Evolutionary conservation across 1,140 invertebrate species (phyloP), one percentile per base, ranked within the genome.

Genomic region (Lysiphlebus fabarum): DNA sequence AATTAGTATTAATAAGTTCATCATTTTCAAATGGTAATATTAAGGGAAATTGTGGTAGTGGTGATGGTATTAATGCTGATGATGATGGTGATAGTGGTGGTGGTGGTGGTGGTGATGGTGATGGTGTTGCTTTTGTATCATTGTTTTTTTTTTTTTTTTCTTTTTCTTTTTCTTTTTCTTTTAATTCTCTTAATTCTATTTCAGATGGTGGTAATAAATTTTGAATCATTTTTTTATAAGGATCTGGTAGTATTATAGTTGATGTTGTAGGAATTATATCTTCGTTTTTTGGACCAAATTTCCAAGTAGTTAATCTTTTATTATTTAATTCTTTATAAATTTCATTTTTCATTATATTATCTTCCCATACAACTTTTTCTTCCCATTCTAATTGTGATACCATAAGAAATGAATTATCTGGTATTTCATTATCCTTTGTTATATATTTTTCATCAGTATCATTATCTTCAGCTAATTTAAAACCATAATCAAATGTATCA

Each of bases 21-120:
- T 96, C 93, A 74, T 98, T 98, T 79, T 98, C 96, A 3, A 98
- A 95, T 0, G 95, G 95, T 71, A 98, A 98, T 67, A 99, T 95
- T 41, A 93, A 97, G 75, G 93, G 91, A 70, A 95, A 91, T 68
- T 90, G 92, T 69, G 96, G 96, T 56, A 90, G 89, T 68, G 92
- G 90, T 0, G 93, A 93, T 1, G 94, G n/a, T n/a, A n/a, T n/a
- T n/a, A n/a, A n/a, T n/a, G n/a, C n/a, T n/a, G n/a, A n/a, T n/a
- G n/a, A n/a, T n/a, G n/a, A n/a, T n/a, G n/a, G n/a, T n/a, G n/a
- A n/a, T n/a, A n/a, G n/a, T n/a, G n/a, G n/a, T n/a, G n/a, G n/a
- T n/a, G n/a, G n/a, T n/a, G n/a, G n/a, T n/a, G n/a, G n/a, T n/a
- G n/a, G n/a, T n/a, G n/a, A n/a, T n/a, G n/a, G n/a, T n/a, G n/a